These are phyloP conservation scores for Limanda limanda DNA, from an alignment of 2,113 vertebrate species.

Conservation along the genomic window DNA sequence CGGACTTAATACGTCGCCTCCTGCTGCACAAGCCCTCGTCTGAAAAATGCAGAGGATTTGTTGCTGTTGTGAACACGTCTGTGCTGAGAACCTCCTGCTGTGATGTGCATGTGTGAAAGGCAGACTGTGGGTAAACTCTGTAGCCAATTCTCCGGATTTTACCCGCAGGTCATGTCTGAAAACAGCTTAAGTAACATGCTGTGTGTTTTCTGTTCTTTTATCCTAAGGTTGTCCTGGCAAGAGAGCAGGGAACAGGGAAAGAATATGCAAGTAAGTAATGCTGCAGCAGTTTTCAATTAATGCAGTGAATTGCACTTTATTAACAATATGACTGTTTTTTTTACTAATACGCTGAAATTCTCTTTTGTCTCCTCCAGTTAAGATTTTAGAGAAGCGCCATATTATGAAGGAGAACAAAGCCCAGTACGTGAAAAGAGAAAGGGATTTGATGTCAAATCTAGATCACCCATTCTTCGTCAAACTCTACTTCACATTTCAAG, in stretches of 20 bases:
- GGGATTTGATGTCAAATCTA: conserved; percentile 97
- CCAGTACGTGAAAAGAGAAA: conserved; percentile 96
- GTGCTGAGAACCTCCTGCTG: no score
- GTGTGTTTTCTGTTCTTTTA: conserved; percentile 11
- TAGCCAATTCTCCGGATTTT: no score
- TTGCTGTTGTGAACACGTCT: no score
- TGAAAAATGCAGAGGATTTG: no score
- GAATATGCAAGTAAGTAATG: conserved; percentile 97
- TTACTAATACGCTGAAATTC: not conserved
- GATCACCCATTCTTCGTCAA: conserved; percentile 99
- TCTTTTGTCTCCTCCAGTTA: conserved; percentile 85
- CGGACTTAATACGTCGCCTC: no score
- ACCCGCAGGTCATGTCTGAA: conserved; percentile 4
- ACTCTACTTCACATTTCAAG: conserved; percentile 99
- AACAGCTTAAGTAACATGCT: conserved; percentile 3
- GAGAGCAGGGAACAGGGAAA: conserved; percentile 92
- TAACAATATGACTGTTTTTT: not conserved
- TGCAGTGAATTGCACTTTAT: not conserved
- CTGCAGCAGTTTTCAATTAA: not conserved
- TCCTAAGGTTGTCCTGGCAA: conserved; percentile 94
- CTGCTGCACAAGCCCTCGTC: no score
- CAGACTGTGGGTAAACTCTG: no score
- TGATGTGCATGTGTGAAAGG: no score
- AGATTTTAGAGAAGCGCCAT: conserved; percentile 98
- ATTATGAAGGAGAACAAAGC: conserved; percentile 99